Percentiles rank a stretch among this genome's conserved stretches.
Evolutionary conservation across 2,888 invertebrate genomes (phyloP).

Genomic region (Lycia hirtaria): DNA sequence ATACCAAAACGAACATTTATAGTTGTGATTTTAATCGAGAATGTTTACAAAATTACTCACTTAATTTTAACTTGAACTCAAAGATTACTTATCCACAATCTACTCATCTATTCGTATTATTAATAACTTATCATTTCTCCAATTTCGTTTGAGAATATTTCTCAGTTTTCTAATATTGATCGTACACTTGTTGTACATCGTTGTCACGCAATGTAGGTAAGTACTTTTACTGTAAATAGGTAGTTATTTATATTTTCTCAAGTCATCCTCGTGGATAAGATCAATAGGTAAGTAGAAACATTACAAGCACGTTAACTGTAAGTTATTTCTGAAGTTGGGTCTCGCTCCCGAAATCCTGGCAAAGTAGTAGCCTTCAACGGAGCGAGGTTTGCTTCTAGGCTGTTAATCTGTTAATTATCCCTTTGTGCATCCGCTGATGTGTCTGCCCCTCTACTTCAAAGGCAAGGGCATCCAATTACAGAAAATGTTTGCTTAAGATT

Average conservation of each 20-base stretch:
- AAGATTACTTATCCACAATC: background rate
- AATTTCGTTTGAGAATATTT: background rate
- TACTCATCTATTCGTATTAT: background rate
- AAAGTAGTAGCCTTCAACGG: constrained; percentile 16
- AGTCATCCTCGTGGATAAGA: background rate
- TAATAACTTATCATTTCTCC: background rate
- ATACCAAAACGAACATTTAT: too few relatives aligned
- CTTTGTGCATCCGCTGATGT: constrained; percentile 47
- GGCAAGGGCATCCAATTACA: constrained; percentile 40
- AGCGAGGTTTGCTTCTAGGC: constrained; percentile 29
- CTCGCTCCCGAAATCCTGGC: background rate
- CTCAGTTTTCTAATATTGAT: background rate
- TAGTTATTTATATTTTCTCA: background rate
- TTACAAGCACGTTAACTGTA: background rate
- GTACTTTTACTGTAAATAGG: too few relatives aligned
- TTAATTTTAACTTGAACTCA: background rate
- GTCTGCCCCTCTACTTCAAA: constrained; percentile 47
- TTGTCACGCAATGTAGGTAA: background rate
- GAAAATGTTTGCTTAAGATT: constrained; percentile 51
- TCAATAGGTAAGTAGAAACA: background rate
- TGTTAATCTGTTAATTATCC: constrained; percentile 48
- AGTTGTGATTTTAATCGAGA: too few relatives aligned
- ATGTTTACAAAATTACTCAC: too few relatives aligned
- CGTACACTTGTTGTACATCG: background rate
- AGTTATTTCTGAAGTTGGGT: background rate